Percentiles rank a stretch among this genome's conserved stretches.
Evolutionary conservation across 92 coral and sea anemone genomes (phyloP).

Genomic region (Siderastrea siderea): DNA sequence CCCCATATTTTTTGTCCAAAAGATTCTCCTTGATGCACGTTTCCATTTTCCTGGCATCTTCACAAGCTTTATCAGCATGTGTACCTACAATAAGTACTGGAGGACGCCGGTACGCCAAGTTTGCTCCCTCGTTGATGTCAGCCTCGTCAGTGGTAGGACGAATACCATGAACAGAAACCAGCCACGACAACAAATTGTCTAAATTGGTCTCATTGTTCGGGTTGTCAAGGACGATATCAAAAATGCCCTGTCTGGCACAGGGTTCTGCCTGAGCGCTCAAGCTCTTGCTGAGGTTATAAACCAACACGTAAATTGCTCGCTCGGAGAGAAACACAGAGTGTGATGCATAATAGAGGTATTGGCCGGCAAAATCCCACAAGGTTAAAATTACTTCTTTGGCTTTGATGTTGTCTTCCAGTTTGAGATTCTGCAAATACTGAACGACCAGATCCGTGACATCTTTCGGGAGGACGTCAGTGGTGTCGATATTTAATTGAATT

Average conservation of each 20-base stretch:
- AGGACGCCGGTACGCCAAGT: slow-evolving; percentile 61
- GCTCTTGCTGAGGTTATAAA: slow-evolving; percentile 76
- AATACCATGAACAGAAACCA: slow-evolving; percentile 30
- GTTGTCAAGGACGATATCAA: too few relatives aligned
- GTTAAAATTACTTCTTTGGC: too few relatives aligned
- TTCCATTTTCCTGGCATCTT: background rate
- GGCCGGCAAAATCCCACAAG: too few relatives aligned
- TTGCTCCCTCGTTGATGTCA: background rate
- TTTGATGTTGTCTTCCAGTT: slow-evolving; percentile 6
- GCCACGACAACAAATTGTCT: too few relatives aligned
- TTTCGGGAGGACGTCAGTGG: slow-evolving; percentile 34
- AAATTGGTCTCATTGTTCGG: too few relatives aligned
- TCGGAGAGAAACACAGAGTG: too few relatives aligned
- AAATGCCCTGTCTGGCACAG: too few relatives aligned
- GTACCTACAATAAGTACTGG: slow-evolving; percentile 45
- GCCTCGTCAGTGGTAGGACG: background rate
- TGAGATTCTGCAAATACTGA: slow-evolving; percentile 50
- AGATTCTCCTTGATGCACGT: slow-evolving; percentile 55
- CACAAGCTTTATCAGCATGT: too few relatives aligned
- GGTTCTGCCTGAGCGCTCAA: slow-evolving; percentile 48
- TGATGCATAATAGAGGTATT: too few relatives aligned
- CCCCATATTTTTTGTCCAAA: slow-evolving; percentile 32
- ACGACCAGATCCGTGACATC: slow-evolving; percentile 70
- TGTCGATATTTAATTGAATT: too few relatives aligned
- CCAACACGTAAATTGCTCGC: slow-evolving; percentile 55